phyloP scores from a whole-genome alignment of 2,797 vertebrate species.

The Mycteria americana region DNA sequence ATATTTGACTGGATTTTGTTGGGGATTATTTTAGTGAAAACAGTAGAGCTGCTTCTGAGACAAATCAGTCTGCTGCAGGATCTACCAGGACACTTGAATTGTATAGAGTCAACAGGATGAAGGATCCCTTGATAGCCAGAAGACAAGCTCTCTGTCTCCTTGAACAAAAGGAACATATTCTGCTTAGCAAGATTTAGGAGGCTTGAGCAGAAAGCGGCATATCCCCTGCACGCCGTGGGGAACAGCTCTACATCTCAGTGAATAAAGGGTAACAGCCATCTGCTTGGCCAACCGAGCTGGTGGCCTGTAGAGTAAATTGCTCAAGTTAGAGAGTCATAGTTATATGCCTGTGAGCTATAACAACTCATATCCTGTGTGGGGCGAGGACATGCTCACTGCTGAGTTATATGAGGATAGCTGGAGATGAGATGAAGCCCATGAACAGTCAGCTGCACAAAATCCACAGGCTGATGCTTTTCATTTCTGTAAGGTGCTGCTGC shows the following conservation, averaged over 20 bases:
- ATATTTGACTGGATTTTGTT: neutral
- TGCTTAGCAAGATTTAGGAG: neutral
- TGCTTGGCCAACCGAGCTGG: neutral
- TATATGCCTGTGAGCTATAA: neutral
- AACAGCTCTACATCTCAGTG: neutral
- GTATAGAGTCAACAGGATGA: neutral
- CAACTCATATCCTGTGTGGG: neutral
- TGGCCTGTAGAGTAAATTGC: neutral
- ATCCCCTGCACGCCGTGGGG: neutral
- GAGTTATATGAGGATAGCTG: neutral
- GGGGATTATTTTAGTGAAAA: neutral
- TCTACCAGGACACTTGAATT: neutral
- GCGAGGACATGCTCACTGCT: rapidly evolving
- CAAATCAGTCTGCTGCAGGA: neutral
- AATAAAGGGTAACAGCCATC: neutral
- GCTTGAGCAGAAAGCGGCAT: neutral
- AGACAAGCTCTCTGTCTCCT: neutral
- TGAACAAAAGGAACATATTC: neutral
- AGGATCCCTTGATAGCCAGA: neutral
- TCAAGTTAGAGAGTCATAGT: neutral
- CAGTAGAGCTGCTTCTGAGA: neutral
- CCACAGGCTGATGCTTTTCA: neutral
- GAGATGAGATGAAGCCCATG: neutral
- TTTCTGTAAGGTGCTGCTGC: neutral
- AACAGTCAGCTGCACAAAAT: neutral